Evolutionary conservation across 1,140 invertebrate species (phyloP).

Genomic region (Lordiphosa collinella): DNA sequence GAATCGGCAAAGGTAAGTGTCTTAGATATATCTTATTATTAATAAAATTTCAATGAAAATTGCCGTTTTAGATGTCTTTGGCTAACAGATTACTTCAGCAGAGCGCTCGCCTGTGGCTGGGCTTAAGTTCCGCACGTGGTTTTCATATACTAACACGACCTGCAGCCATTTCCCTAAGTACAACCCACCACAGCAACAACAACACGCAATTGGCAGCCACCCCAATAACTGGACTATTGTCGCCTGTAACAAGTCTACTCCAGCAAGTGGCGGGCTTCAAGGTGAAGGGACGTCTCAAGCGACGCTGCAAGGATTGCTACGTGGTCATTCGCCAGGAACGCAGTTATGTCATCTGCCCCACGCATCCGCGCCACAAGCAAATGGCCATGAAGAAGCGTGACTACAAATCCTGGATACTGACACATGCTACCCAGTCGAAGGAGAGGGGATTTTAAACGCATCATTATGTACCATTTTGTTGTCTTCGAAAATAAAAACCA

Average conservation of each 20-base stretch:
- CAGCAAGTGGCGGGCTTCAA: slow-evolving; percentile 74
- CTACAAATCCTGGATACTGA: slow-evolving; percentile 86
- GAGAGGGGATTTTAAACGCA: slow-evolving; percentile 82
- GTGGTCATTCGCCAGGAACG: slow-evolving; percentile 85
- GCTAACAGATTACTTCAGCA: slow-evolving; percentile 40
- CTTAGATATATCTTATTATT: background rate
- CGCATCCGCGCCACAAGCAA: slow-evolving; percentile 89
- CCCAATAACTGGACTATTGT: slow-evolving; percentile 21
- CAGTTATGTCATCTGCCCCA: slow-evolving; percentile 87
- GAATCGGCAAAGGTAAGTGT: background rate
- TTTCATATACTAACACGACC: slow-evolving; percentile 51
- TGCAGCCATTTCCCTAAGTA: background rate
- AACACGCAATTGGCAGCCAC: slow-evolving; percentile 11
- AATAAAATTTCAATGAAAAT: slow-evolving; percentile 43
- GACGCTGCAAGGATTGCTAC: slow-evolving; percentile 88
- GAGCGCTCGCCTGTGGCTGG: slow-evolving; percentile 37
- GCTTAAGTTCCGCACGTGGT: slow-evolving; percentile 28
- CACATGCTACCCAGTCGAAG: slow-evolving; percentile 85
- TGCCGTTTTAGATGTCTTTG: slow-evolving; percentile 47
- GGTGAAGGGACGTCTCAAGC: slow-evolving; percentile 82
- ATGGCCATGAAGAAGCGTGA: slow-evolving; percentile 84
- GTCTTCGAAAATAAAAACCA: slow-evolving; percentile 5
- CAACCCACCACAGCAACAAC: slow-evolving; percentile 5
- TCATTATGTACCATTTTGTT: slow-evolving; percentile 12
- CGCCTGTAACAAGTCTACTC: slow-evolving; percentile 42